A percentile compares a stretch with the other conserved stretches of the same genome.
These are phyloP conservation scores for Spilogale gracilis DNA, from an alignment of 2,113 vertebrate species.

Conservation along the genomic window DNA sequence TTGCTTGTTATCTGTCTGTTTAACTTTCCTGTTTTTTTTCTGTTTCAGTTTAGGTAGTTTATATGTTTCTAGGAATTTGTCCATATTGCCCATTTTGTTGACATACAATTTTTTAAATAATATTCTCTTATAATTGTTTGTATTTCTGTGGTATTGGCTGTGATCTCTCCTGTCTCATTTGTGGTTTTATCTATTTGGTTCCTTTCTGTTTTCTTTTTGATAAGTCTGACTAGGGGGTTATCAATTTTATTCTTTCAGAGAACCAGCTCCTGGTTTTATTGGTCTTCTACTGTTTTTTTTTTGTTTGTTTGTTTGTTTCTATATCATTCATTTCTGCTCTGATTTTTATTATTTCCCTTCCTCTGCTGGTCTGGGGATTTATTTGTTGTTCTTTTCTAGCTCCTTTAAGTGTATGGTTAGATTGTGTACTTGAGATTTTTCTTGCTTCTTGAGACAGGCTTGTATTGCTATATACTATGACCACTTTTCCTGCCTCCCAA, in stretches of 20 bases:
- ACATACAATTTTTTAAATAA: background rate
- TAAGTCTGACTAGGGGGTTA: no score
- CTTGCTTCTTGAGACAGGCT: background rate
- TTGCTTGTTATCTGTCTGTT: background rate
- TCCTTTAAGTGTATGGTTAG: background rate
- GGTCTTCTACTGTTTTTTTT: no score
- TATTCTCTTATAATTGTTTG: background rate
- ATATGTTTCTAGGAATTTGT: background rate
- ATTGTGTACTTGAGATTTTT: background rate
- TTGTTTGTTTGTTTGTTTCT: background rate
- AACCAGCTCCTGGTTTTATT: no score
- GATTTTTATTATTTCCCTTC: background rate
- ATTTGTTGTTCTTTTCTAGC: background rate
- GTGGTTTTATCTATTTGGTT: no score
- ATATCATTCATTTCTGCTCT: background rate
- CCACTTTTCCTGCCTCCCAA: background rate
- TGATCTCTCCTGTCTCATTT: no score
- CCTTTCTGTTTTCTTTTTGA: no score
- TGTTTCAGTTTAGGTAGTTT: background rate
- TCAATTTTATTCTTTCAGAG: no score
- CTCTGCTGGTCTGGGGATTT: no score
- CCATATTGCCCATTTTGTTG: background rate
- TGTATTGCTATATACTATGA: background rate
- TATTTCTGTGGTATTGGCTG: no score
- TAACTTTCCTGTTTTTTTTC: background rate